Evolutionary conservation across 2,888 invertebrate genomes (phyloP), one percentile per base, ranked within the genome.

Genomic region (Anoncus sp.): DNA sequence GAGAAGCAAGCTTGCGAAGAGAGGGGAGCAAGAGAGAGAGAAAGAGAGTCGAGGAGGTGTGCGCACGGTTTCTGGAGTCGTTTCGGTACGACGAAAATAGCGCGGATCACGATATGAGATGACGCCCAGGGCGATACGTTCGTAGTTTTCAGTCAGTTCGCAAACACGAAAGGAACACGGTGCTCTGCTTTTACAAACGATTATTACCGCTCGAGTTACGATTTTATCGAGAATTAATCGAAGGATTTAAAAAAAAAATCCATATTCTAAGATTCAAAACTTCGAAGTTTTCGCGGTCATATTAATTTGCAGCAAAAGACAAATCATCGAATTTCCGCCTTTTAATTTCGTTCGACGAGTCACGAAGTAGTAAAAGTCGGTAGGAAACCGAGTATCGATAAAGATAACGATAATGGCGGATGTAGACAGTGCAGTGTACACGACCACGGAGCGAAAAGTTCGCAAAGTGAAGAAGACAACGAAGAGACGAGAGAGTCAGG

Each of bases 391-490:
- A 63, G 49, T 72, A 75, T 77, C 79, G 80, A 80, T 72, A 72
- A 47, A 59, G 59, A 69, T 67, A 63, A 59, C 38, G 47, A 80
- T 18, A 92, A 97, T 97, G 97, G 97, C 97, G 92, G 97, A 97
- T 94, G 97, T 97, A 89, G 97, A 97, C 92, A 96, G 96, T 93
- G 96, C 96, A 93, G 95, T 96, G 92, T 95, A 94, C 92, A 95
- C 96, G 91, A 95, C 96, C 91, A 96, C 96, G 89, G 96, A 95
- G 91, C 95, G 95, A 92, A 95, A 97, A 92, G 95, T 96, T 91
- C 97, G 97, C 92, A 97, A 97, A 94, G 96, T 97, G 93, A 97
- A 97, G 94, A 97, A 97, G 93, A 95, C 96, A 86, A 95, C 95
- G 90, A 95, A 96, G 88, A 95, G 96, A 92, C 95, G 96, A 91